phyloP scores from a whole-genome alignment of 2,113 vertebrate genomes.

The Rhynchomys soricoides region DNA sequence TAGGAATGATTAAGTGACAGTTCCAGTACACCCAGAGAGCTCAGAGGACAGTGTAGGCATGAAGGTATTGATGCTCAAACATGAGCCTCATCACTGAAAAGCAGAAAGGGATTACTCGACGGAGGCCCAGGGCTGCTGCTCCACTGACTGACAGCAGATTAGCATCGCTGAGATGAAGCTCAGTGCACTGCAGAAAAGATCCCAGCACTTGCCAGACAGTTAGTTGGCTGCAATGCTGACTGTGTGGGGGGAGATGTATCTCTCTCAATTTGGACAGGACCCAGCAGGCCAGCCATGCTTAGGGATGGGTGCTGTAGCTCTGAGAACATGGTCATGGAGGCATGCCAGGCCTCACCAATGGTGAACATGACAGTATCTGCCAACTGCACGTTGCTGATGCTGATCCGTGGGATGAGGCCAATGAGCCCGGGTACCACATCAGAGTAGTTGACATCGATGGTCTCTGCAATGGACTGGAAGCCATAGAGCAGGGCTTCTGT shows the following conservation, averaged over 20 bases:
- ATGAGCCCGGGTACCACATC: constrained; percentile 98
- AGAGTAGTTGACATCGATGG: constrained; percentile 98
- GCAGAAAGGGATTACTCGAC: background rate
- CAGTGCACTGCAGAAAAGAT: background rate
- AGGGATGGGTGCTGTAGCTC: background rate
- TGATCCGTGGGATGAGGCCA: constrained; percentile 98
- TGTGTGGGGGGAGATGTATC: background rate
- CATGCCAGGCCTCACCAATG: constrained; percentile 91
- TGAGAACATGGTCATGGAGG: background rate
- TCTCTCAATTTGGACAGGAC: constrained; percentile 20
- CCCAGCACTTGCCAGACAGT: background rate
- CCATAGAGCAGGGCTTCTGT: constrained; percentile 98
- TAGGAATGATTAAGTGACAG: background rate
- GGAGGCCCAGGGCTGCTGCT: background rate
- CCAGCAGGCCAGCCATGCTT: background rate
- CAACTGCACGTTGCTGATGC: constrained; percentile 98
- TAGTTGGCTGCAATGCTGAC: background rate
- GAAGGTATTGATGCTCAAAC: background rate
- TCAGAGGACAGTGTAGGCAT: background rate
- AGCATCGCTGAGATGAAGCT: constrained; percentile 40
- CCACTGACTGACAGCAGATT: background rate
- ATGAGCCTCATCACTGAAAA: constrained; percentile 13
- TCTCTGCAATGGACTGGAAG: constrained; percentile 99
- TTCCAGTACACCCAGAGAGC: background rate
- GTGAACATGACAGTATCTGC: constrained; percentile 99